These are phyloP conservation scores for Rhynchotus rufescens DNA, from an alignment of 2,797 vertebrate species.

Conservation along the genomic window DNA sequence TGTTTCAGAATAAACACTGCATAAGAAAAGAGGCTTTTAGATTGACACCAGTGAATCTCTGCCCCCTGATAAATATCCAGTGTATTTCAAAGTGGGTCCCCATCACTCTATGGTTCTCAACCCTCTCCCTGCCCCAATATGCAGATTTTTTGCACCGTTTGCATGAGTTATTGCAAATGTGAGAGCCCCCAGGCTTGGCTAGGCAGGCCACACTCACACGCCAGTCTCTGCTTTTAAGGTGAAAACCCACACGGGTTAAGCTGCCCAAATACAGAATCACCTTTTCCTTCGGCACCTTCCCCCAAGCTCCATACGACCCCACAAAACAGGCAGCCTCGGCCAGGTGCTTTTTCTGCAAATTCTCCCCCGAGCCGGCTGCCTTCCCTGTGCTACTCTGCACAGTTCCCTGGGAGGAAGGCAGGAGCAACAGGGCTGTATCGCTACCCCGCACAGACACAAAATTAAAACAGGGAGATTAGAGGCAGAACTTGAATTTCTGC, in stretches of 20 bases:
- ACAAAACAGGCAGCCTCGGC: background rate
- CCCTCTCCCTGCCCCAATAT: background rate
- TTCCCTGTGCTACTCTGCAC: background rate
- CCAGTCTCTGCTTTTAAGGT: background rate
- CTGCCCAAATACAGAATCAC: background rate
- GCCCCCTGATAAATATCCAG: background rate
- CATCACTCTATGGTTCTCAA: constrained; percentile 25
- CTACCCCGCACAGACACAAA: background rate
- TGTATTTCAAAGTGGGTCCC: constrained; percentile 23
- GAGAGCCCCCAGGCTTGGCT: background rate
- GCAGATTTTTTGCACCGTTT: background rate
- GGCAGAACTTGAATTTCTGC: background rate
- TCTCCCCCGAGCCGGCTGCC: background rate
- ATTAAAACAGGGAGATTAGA: background rate
- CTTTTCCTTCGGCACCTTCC: background rate
- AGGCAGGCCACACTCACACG: background rate
- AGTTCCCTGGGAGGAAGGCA: background rate
- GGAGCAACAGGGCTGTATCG: background rate
- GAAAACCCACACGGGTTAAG: background rate
- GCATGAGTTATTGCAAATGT: background rate
- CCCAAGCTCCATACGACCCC: background rate
- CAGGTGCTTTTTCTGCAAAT: background rate
- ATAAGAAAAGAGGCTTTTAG: constrained; percentile 32
- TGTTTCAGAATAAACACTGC: constrained; percentile 52
- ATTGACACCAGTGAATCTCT: background rate